phyloP scores from a whole-genome alignment of 2,888 invertebrate genomes.

The Caenorhabditis sp. region DNA sequence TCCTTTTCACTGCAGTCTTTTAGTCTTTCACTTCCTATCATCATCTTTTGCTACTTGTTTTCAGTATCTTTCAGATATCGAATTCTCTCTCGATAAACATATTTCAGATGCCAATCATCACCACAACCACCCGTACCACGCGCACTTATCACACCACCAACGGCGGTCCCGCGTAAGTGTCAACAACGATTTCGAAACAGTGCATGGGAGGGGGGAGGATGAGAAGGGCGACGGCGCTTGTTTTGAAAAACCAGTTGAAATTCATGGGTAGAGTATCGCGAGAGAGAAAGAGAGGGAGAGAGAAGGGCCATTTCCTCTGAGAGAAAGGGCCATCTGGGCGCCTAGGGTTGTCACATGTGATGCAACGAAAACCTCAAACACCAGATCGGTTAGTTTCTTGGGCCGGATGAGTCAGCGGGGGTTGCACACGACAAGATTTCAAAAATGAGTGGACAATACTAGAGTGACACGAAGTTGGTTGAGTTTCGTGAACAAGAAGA shows the following conservation, averaged over 20 bases:
- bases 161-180: conserved; percentile 49
- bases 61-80: conserved; percentile 33
- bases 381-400: conserved; percentile 13
- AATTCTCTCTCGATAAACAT: conserved; percentile 23
- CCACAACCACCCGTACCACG: conserved; percentile 65
- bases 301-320: conserved; percentile 15
- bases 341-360: conserved; percentile 36
- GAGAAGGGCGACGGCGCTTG: conserved; percentile 31
- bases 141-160: conserved; percentile 62
- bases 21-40: neutral
- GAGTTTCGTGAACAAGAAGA: conserved; percentile 15
- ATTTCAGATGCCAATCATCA: conserved; percentile 66
- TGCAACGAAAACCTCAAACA: conserved; percentile 47
- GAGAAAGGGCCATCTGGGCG: conserved; percentile 26
- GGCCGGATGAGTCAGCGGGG: conserved; percentile 26
- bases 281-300: neutral
- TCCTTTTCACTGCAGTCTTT: conserved; percentile 13
- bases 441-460: conserved; percentile 23
- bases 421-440: conserved; percentile 6
- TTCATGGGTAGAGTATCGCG: conserved; percentile 18
- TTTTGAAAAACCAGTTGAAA: conserved; percentile 55
- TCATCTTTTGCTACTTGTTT: conserved; percentile 21
- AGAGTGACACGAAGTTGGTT: conserved; percentile 9
- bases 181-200: conserved; percentile 48
- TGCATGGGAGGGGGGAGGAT: neutral